Base-by-base conservation (phyloP, 2,888 invertebrate species). In the Tiliacea citrago region DNA sequence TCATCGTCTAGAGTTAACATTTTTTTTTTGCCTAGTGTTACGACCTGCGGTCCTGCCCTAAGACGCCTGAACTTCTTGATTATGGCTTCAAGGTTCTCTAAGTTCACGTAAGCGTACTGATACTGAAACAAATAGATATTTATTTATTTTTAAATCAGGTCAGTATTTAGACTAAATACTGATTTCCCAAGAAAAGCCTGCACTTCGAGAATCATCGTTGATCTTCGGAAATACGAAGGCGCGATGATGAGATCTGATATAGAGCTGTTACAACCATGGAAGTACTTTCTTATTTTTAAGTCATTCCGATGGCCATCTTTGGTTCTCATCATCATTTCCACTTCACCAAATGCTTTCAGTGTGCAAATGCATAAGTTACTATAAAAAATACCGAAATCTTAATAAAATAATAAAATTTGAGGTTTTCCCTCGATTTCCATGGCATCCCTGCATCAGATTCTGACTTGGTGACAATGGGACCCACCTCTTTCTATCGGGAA, bases 61-160 rank as follows among this genome's bases (percentile, higher is more conserved):
- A 75, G 78, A n/a, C 75, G 83, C 6, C 82, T 45, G 9, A 35
- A 75, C 5, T 18, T 53, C 8, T 75, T 49, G 18, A 82, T 13
- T 3, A 72, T 9, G 0, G 71, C 24, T n/a, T 68, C 68, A 18
- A 82, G 0, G 2, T 71, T 29, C 13, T 84, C 82, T 12, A 83
- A 66, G 58, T 83, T 29, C 7, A 84, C 70, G 57, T 78, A 84
- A 6, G 82, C 84, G 18, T 83, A 84, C 24, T 82, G 73, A 47
- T 73, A 75, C 82, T 82, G 51, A 47, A 84, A 77, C 1, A 65
- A 66, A 65, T 21, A 29, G 18, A 18, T 8, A 24, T 10, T 29
- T 4, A n/a, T 47, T 45, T 7, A 7, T 42, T 61, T 24, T 39
- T 6, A n/a, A 39, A 62, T 42, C 9, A 10, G 6, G 9, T 62